Percentiles rank a stretch among this genome's conserved stretches.
Evolutionary conservation across 2,797 vertebrate genomes (phyloP).

Genomic region (Melanotaenia trifasciata): DNA sequence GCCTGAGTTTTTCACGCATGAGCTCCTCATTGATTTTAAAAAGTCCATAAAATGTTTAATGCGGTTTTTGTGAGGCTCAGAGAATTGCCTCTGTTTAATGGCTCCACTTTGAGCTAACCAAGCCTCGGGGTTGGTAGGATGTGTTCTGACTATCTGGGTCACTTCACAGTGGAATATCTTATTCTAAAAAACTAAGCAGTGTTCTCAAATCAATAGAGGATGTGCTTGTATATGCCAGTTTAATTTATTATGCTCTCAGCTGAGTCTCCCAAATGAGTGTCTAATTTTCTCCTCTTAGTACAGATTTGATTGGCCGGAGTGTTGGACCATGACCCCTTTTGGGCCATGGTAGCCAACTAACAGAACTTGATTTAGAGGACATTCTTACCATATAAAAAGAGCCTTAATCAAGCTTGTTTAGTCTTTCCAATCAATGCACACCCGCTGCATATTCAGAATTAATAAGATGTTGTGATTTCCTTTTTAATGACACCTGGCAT

Average conservation of each 20-base stretch:
- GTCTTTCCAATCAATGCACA: not conserved
- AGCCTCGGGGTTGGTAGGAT: slow-evolving; percentile 68
- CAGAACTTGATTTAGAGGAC: slow-evolving; percentile 24
- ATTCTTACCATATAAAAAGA: slow-evolving; percentile 6
- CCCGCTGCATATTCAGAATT: not conserved
- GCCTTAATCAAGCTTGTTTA: not conserved
- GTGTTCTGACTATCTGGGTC: slow-evolving; percentile 80
- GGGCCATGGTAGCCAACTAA: slow-evolving; percentile 26
- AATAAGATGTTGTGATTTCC: slow-evolving; percentile 5
- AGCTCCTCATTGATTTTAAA: slow-evolving; percentile 54
- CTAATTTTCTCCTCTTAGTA: slow-evolving; percentile 59
- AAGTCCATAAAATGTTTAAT: slow-evolving; percentile 62
- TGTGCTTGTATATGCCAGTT: slow-evolving; percentile 63
- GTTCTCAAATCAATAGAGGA: slow-evolving; percentile 71
- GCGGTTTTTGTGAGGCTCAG: slow-evolving; percentile 45
- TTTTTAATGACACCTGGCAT: not conserved
- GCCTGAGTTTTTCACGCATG: slow-evolving; percentile 11
- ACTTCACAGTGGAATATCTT: slow-evolving; percentile 77
- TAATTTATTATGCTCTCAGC: slow-evolving; percentile 72
- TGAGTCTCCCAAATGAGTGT: slow-evolving; percentile 57
- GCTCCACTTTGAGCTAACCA: slow-evolving; percentile 64
- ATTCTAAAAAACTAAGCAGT: slow-evolving; percentile 45
- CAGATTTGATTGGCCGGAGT: slow-evolving; percentile 50
- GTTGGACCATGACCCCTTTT: slow-evolving; percentile 37
- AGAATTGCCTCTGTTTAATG: slow-evolving; percentile 67